These are phyloP conservation scores for Anthrax anthrax DNA, from an alignment of 2,888 invertebrate species.

Conservation along the genomic window DNA sequence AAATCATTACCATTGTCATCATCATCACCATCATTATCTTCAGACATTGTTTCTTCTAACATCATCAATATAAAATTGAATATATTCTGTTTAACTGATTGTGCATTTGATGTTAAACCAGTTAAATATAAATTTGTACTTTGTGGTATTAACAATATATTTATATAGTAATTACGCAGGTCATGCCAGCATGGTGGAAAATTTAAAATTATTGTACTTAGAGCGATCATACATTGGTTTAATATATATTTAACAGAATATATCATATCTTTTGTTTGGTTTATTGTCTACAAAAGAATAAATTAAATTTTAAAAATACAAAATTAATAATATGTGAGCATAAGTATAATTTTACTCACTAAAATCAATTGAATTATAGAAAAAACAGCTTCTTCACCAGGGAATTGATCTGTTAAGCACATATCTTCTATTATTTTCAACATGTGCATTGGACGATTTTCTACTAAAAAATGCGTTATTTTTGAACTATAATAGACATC, in stretches of 20 bases:
- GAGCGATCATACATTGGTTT: constrained; percentile 19
- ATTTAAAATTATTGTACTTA: constrained; percentile 20
- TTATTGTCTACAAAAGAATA: constrained; percentile 16
- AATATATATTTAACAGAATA: constrained; percentile 13
- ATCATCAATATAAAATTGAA: constrained; percentile 17
- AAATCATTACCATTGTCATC: not conserved
- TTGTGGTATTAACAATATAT: constrained; percentile 17
- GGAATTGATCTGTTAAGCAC: constrained; percentile 25
- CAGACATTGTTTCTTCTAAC: constrained; percentile 18
- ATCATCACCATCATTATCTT: constrained; percentile 9
- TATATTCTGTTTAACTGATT: constrained; percentile 13
- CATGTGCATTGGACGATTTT: constrained; percentile 14
- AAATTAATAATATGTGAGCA: not conserved
- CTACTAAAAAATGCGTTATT: constrained; percentile 17
- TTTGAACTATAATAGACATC: constrained; percentile 10
- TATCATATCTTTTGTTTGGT: constrained; percentile 12
- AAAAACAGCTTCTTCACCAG: constrained; percentile 24
- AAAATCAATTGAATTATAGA: constrained; percentile 25
- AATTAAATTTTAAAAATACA: not conserved
- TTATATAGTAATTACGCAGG: constrained; percentile 22
- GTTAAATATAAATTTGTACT: constrained; percentile 14
- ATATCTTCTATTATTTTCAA: constrained; percentile 21
- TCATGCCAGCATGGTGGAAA: constrained; percentile 32
- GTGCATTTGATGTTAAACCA: constrained; percentile 5
- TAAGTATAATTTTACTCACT: constrained; percentile 15